phyloP scores from a whole-genome alignment of 1,140 invertebrate species.

The Drosophila rufa region DNA sequence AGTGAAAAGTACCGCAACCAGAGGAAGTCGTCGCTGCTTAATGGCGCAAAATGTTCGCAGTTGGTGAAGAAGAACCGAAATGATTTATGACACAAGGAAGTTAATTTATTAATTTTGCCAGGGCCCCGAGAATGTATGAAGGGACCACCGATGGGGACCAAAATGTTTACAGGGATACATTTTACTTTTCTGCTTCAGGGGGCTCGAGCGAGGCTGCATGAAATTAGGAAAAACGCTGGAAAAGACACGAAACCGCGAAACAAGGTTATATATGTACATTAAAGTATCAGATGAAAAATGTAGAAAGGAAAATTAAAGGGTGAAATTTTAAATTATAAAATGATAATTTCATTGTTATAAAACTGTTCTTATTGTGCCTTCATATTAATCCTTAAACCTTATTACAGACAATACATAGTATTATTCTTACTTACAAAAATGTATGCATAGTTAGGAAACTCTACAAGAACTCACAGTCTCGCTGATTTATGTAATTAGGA shows the following conservation, averaged over 20 bases:
- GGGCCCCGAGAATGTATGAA: slow-evolving; percentile 26
- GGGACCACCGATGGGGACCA: slow-evolving; percentile 26
- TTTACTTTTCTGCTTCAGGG: slow-evolving; percentile 40
- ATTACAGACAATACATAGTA: neutral
- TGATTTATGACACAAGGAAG: slow-evolving; percentile 83
- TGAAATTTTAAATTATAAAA: neutral
- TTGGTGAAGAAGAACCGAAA: slow-evolving; percentile 70
- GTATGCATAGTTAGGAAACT: too few species aligned
- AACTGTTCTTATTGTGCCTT: neutral
- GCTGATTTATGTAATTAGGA: neutral
- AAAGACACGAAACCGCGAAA: slow-evolving; percentile 47
- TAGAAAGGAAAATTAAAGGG: neutral
- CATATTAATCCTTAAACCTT: neutral
- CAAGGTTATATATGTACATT: slow-evolving; percentile 63
- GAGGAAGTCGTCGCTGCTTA: slow-evolving; percentile 66
- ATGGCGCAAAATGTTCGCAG: slow-evolving; percentile 82
- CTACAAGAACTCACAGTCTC: neutral
- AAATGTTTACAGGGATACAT: slow-evolving; percentile 67
- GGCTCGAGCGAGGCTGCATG: slow-evolving; percentile 28
- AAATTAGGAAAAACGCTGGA: slow-evolving; percentile 29
- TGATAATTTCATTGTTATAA: neutral
- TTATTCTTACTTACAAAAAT: neutral
- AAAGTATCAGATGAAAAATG: slow-evolving; percentile 13
- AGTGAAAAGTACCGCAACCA: slow-evolving; percentile 78
- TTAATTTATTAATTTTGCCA: slow-evolving; percentile 83